Conservation (phyloP, 2,113 vertebrate species). For the Anoplopoma fimbria region DNA sequence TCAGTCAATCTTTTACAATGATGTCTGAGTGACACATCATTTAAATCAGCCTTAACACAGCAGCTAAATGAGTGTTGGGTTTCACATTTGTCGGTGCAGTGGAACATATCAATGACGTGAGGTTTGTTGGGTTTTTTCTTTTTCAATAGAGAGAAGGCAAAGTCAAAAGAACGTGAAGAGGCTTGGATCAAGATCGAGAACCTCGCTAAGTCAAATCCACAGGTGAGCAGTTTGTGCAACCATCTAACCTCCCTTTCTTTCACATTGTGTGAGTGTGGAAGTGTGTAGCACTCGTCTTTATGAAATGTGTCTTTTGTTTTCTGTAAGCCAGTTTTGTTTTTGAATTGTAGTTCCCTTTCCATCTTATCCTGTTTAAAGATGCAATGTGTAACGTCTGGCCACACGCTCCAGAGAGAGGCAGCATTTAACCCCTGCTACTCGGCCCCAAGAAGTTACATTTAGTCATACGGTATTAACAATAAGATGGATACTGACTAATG, state of each 20-base stretch:
- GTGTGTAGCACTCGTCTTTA: constrained; percentile 16
- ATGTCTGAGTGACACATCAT: not conserved
- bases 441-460: not conserved
- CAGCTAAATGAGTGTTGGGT: not conserved
- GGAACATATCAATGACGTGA: constrained; percentile 15
- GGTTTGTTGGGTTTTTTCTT: no score
- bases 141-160: constrained; percentile 93
- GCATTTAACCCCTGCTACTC: not conserved
- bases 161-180: constrained; percentile 97
- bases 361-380: constrained; percentile 11
- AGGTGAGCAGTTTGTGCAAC: constrained; percentile 84
- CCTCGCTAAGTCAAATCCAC: constrained; percentile 97
- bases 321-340: constrained; percentile 2
- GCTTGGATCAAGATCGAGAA: constrained; percentile 99
- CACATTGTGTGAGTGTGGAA: not conserved
- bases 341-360: constrained; percentile 29
- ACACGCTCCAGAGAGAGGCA: not conserved
- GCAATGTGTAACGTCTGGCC: not conserved
- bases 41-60: not conserved
- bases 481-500: no score
- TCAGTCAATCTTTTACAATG: not conserved
- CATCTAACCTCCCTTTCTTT: not conserved
- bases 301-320: constrained; percentile 22
- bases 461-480: not conserved
- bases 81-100: not conserved